Conservation (phyloP, 2,797 vertebrate species). For the Megaceryle alcyon region DNA sequence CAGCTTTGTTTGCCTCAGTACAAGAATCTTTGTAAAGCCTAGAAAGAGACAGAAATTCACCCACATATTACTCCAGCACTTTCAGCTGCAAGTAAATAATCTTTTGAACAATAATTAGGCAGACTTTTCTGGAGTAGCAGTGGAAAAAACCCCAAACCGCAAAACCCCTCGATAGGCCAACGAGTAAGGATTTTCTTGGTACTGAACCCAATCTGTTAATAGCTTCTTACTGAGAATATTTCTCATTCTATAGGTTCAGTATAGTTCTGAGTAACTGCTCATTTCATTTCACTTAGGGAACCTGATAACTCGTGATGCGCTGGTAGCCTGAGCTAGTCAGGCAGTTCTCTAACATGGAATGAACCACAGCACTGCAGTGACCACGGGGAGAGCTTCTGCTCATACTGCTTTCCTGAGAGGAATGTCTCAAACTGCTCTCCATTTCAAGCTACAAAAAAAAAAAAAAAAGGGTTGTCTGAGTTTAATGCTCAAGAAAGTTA, state of each 20-base stretch:
- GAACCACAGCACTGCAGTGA: not conserved
- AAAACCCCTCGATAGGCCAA: not conserved
- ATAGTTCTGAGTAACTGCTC: not conserved
- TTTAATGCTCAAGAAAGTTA: not conserved
- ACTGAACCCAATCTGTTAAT: not conserved
- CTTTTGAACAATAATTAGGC: not conserved
- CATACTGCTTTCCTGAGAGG: not conserved
- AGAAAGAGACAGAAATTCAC: not conserved
- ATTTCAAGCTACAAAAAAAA: not conserved
- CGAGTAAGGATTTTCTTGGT: not conserved
- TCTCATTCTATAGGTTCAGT: not conserved
- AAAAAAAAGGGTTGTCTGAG: not conserved
- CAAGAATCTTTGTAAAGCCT: not conserved
- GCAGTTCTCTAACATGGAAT: not conserved
- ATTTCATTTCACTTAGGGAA: not conserved
- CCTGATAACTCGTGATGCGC: not conserved
- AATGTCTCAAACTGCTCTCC: not conserved
- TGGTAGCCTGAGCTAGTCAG: not conserved
- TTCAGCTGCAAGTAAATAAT: not conserved
- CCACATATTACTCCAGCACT: not conserved
- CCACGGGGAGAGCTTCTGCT: not conserved
- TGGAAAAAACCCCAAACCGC: rapidly evolving
- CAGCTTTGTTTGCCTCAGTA: not conserved
- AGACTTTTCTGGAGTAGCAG: not conserved
- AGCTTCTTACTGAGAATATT: not conserved